These are phyloP conservation scores for Artibeus lituratus DNA, from an alignment of 2,797 vertebrate genomes.

Conservation along the genomic window DNA sequence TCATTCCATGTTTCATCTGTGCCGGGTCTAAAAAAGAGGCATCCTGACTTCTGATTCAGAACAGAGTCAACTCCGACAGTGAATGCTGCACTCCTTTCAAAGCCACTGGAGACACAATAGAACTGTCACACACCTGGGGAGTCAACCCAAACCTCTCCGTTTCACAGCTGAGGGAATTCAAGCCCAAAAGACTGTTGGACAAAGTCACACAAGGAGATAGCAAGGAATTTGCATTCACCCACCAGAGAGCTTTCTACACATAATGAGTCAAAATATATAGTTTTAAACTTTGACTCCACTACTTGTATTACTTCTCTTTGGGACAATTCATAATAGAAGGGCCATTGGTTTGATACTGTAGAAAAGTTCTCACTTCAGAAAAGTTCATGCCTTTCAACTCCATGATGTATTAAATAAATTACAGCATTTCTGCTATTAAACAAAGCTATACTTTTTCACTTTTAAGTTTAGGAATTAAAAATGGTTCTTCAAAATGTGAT, in stretches of 20 bases:
- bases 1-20: neutral
- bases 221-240: neutral
- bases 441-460: neutral
- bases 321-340: neutral
- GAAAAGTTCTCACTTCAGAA: neutral
- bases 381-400: neutral
- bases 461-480: conserved; percentile 37
- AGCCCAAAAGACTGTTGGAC: neutral
- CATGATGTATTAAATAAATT: conserved; percentile 13
- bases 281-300: neutral
- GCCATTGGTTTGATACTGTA: neutral
- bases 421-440: neutral
- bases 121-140: neutral
- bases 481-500: conserved; percentile 24
- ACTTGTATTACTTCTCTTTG: neutral
- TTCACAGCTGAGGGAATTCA: neutral
- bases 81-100: neutral
- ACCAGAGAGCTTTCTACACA: neutral
- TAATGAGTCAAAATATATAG: neutral
- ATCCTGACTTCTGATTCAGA: neutral
- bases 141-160: neutral
- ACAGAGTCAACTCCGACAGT: neutral
- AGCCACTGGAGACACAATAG: neutral
- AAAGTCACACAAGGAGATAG: neutral
- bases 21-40: neutral